Conservation (phyloP, 2,797 vertebrate genomes). For the Botia kubotai region DNA sequence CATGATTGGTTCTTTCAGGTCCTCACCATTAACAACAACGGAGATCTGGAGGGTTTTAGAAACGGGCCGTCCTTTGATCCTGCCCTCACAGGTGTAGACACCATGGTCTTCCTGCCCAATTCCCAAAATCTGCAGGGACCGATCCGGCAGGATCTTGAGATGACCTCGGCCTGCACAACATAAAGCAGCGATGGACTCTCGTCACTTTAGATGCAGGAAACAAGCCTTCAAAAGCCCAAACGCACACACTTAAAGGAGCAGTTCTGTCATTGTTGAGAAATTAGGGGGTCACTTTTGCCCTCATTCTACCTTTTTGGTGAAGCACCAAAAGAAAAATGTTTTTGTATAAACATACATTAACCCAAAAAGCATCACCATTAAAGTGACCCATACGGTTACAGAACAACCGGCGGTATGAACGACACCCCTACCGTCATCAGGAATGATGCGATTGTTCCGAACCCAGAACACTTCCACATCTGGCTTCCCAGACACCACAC, state of each 20-base stretch:
- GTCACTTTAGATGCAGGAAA: not conserved
- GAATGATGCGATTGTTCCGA: conserved; percentile 51
- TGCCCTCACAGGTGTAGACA: conserved; percentile 70
- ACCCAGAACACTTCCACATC: conserved; percentile 70
- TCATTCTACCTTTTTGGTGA: no score
- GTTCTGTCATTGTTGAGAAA: not conserved
- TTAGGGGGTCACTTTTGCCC: no score
- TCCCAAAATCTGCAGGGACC: conserved; percentile 66
- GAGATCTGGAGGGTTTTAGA: conserved; percentile 48
- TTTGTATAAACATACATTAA: no score
- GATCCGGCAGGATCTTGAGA: conserved; percentile 59
- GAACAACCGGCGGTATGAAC: conserved; percentile 11
- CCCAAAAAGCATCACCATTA: no score
- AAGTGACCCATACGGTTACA: not conserved
- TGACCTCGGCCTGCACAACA: conserved; percentile 50
- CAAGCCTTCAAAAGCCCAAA: conserved; percentile 29
- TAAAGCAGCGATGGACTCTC: not conserved
- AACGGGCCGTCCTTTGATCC: conserved; percentile 67
- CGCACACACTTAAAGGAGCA: not conserved
- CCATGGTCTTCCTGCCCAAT: conserved; percentile 71
- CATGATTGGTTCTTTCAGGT: not conserved
- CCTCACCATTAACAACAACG: conserved; percentile 76
- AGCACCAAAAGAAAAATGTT: no score
- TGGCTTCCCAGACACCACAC: conserved; percentile 72
- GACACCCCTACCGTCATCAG: conserved; percentile 67